Evolutionary conservation across 2,888 invertebrate genomes (phyloP), one percentile per base, ranked within the genome.

Genomic region (Escarpia spicata): DNA sequence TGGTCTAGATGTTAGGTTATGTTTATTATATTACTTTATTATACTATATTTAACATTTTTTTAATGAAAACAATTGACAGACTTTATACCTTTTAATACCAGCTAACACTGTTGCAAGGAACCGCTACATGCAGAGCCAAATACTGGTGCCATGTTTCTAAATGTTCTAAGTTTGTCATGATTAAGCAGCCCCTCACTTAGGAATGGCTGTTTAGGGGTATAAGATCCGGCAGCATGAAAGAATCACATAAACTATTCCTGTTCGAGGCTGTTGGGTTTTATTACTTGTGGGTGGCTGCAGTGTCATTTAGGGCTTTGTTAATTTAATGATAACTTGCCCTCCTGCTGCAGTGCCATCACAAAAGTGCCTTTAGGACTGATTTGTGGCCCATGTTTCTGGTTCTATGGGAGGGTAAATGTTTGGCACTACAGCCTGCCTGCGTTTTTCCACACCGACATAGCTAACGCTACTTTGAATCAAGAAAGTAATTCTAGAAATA

Each of bases 211-310:
- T 75, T 75, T 75, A 75, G 19, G n/a, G 15, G 75, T n/a, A 52
- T 52, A 75, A n/a, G 75, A 75, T 26, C 26, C 26, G 75, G 4
- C 75, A 75, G 75, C 75, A 26, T 75, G 75, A 75, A 75, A 75
- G 75, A 15, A 75, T 75, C 75, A 26, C 75, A 75, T 75, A 75
- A 75, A 75, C 26, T 75, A 75, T 75, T n/a, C 75, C 3, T 75
- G 75, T 26, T 26, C 6, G 75, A 75, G 6, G 75, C 75, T 26
- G 19, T 75, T 75, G 75, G 75, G 6, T 75, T 75, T 75, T 75
- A 75, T 75, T 75, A 75, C 75, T 75, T 75, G 75, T 75, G 75
- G 75, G 75, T 75, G 26, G 75, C 75, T 75, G 75, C 19, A 75
- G 75, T 75, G 75, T 26, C 75, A 75, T 75, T 75, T 26, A 75